Evolutionary conservation across 2,888 invertebrate genomes (phyloP), one percentile per base, ranked within the genome.

Genomic region (Ectemnius lituratus): DNA sequence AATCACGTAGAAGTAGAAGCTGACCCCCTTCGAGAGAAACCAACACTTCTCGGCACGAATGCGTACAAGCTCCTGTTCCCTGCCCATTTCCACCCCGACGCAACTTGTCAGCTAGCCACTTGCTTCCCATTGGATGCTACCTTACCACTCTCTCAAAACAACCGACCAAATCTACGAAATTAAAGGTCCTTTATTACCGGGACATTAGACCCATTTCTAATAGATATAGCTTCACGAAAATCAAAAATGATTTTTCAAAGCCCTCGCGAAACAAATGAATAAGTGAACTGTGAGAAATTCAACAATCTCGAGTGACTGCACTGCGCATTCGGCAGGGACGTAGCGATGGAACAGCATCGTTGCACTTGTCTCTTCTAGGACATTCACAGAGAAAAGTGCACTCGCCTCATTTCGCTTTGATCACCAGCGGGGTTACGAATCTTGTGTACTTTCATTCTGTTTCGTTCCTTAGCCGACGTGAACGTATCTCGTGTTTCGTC

Each of bases 41-140:
- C 73, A 75, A 71, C 79, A 83, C 78, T 80, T 79, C 76, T 66
- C 74, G 61, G 60, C 69, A 68, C 80, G 73, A 83, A 83, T 78
- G 81, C 77, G 81, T 81, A 81, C 70, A 71, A 77, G 78, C 72
- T 75, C 73, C 71, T 69, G 75, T 79, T 78, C 78, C 78, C 83
- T 76, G 81, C 78, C 84, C 81, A 82, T 84, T 76, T 80, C 84
- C 76, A 81, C 75, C 73, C 67, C 76, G 68, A 78, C 78, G 72
- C 79, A 61, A 79, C 76, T 78, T 81, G 73, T 84, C 85, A 78
- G 75, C 79, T 62, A 73, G 71, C 80, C 72, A 76, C 79, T 76
- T 66, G 63, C 45, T 67, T 81, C 78, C 70, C 70, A 84, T 79
- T 84, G 81, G 83, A 66, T 62, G 73, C 73, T 67, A 70, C 59